These are phyloP conservation scores for Gastracanthus pulcherrimus DNA, from an alignment of 2,888 invertebrate species.

Conservation along the genomic window DNA sequence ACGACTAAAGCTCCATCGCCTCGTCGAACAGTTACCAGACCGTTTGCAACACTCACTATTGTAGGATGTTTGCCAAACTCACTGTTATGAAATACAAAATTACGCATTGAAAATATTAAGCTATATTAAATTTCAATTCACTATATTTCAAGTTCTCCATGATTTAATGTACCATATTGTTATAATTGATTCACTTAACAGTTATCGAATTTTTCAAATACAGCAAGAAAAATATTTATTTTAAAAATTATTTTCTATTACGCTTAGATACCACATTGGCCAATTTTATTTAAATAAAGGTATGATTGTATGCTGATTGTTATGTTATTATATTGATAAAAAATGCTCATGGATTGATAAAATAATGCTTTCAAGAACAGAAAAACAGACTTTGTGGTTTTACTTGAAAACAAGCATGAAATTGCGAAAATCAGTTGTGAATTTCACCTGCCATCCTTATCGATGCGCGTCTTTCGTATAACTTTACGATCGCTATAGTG, in stretches of 20 bases:
- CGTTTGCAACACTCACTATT: constrained; percentile 90
- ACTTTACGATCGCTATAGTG: constrained; percentile 82
- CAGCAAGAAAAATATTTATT: neutral
- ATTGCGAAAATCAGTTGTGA: neutral
- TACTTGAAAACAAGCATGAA: neutral
- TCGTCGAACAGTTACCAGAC: constrained; percentile 89
- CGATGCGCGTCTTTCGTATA: constrained; percentile 79
- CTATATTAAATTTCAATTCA: no score
- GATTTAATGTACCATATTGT: neutral
- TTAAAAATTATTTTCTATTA: neutral
- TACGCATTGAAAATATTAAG: neutral
- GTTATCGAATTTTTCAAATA: neutral
- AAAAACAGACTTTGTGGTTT: no score
- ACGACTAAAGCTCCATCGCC: constrained; percentile 91
- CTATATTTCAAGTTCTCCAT: neutral
- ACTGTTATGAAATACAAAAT: constrained; percentile 76
- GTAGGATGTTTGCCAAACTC: constrained; percentile 93
- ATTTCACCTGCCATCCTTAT: constrained; percentile 76
- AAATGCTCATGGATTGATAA: no score
- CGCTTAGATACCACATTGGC: neutral
- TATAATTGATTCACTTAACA: no score
- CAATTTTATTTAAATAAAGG: neutral
- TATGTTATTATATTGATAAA: no score
- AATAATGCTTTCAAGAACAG: no score
- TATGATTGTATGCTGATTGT: no score